Evolutionary conservation across 2,113 vertebrate species (phyloP).

Genomic region (Malurus melanocephalus): DNA sequence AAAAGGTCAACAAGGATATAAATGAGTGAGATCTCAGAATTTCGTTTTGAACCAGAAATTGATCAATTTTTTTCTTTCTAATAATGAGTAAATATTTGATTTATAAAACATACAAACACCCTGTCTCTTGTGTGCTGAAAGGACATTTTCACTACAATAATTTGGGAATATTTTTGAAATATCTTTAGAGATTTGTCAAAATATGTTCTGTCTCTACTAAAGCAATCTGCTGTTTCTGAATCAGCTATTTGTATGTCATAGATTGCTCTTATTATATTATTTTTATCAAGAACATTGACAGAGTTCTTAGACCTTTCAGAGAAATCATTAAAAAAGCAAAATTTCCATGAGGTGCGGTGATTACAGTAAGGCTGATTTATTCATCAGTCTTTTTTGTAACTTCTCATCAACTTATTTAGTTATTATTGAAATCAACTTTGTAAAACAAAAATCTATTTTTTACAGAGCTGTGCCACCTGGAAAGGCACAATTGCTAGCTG

Average conservation of each 20-base stretch:
- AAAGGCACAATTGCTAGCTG: neutral
- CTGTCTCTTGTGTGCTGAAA: neutral
- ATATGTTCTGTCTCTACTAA: neutral
- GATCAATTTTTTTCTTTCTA: rapidly evolving
- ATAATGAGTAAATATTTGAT: neutral
- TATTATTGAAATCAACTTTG: neutral
- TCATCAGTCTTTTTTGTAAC: neutral
- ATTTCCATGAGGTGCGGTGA: neutral
- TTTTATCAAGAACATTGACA: neutral
- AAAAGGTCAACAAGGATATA: neutral
- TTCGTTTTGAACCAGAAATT: neutral
- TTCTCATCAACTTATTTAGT: neutral
- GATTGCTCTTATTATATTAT: neutral
- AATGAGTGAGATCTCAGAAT: neutral
- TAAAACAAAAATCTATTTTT: neutral
- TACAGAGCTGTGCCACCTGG: neutral
- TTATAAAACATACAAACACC: neutral
- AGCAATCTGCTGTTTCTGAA: neutral
- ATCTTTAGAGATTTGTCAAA: neutral
- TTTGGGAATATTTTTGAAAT: neutral
- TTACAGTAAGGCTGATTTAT: neutral
- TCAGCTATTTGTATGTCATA: neutral
- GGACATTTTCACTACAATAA: neutral
- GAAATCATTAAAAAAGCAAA: neutral
- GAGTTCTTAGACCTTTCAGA: neutral